Base-by-base conservation (phyloP, 1,140 invertebrate species). In the Luehdorfia chinensis region DNA sequence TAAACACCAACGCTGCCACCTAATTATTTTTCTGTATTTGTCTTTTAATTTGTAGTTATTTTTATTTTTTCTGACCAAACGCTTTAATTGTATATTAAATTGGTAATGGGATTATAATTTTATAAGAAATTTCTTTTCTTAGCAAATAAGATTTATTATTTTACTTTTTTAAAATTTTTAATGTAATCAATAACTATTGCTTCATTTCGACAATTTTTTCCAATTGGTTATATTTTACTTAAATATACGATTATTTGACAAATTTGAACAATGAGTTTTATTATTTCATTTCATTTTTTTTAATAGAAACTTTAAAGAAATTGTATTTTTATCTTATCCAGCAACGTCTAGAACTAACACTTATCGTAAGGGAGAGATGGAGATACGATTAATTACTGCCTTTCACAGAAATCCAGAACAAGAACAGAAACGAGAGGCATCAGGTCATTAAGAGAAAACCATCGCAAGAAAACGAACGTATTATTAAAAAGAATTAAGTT, bases 161-260 rank as follows among this genome's bases (percentile, higher is more conserved):
- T 43, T 19, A 7, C 33, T 34, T 18, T 3, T 43, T 28, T 25
- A 39, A 25, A n/a, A n/a, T 18, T 3, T 43, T 28, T 3, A 2
- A 21, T 21, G 19, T 21, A 21, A 21, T 3, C 19, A n/a, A n/a
- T n/a, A 6, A 21, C 19, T 21, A 9, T 19, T 16, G 1, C 11
- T 23, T 37, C 5, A 21, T 31, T 55, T 48, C 41, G 41, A 45
- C 23, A 47, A 53, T 47, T 50, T 33, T 25, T 49, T 44, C 31
- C 36, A 31, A 7, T 39, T 16, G 32, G 11, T 28, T 37, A 47
- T 43, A 36, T 30, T 52, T 46, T 16, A 31, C 19, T 28, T 47
- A 41, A 36, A 48, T 48, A 55, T 19, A 44, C 21, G 15, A 39
- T 44, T 50, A 50, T 48, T 55, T 55, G 41, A 39, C 43, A 47